A percentile compares a stretch with the other conserved stretches of the same genome.
Evolutionary conservation across 2,113 vertebrate species (phyloP).

Genomic region (Notarius quadriscutis): DNA sequence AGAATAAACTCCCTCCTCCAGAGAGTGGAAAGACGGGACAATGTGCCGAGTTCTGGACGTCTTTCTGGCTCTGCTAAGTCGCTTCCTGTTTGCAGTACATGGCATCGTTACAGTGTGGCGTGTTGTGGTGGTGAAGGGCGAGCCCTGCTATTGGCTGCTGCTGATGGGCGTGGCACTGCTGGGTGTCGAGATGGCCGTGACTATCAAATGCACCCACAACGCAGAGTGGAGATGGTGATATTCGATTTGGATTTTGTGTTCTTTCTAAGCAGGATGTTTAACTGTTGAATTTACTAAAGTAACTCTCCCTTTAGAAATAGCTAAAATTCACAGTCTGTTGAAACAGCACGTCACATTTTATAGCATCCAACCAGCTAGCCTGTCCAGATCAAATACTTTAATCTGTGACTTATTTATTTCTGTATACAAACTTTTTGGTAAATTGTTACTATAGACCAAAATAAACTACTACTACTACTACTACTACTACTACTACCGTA

Average conservation of each 20-base stretch:
- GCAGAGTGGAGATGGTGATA: conserved; percentile 79
- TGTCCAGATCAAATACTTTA: neutral
- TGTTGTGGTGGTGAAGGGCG: conserved; percentile 67
- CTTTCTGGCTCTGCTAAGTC: conserved; percentile 70
- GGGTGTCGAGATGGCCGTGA: conserved; percentile 71
- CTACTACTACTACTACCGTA: no score
- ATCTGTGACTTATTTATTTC: neutral
- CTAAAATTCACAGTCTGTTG: neutral
- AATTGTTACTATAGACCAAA: no score
- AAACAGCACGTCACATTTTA: neutral
- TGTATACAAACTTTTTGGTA: no score
- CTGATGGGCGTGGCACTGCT: conserved; percentile 70
- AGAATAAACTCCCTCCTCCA: neutral
- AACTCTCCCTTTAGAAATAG: neutral
- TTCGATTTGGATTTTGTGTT: neutral
- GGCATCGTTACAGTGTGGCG: conserved; percentile 71
- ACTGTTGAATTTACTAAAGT: neutral
- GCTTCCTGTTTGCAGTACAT: conserved; percentile 71
- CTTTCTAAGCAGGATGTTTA: neutral
- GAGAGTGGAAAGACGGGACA: neutral
- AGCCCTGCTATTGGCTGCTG: conserved; percentile 71
- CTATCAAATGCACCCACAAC: conserved; percentile 68
- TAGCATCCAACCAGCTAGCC: neutral
- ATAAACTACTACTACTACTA: no score
- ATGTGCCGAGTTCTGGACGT: conserved; percentile 65